Conservation (phyloP, 2,113 vertebrate genomes). For the Spea multiplicata region DNA sequence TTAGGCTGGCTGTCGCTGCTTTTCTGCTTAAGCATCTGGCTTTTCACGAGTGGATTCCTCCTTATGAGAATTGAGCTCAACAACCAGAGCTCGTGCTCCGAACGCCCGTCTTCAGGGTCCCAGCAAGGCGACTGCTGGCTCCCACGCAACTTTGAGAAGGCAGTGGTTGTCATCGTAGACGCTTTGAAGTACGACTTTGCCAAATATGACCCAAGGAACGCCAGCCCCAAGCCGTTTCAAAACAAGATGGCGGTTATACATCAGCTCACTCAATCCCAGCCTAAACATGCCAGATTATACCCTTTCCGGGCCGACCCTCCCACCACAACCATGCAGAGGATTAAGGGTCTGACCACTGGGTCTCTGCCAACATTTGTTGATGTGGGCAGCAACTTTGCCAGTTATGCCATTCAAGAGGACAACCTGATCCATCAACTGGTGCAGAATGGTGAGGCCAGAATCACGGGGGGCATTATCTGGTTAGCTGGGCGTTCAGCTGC, state of each 20-base stretch:
- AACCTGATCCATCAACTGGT: constrained; percentile 88
- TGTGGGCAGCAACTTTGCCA: constrained; percentile 94
- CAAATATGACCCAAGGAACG: constrained; percentile 65
- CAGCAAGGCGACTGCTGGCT: constrained; percentile 74
- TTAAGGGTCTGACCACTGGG: constrained; percentile 91
- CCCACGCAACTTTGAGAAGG: constrained; percentile 72
- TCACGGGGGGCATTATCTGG: too few relatives aligned
- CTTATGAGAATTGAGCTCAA: constrained; percentile 86
- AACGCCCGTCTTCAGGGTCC: constrained; percentile 53
- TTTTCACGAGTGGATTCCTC: constrained; percentile 89
- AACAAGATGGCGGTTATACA: constrained; percentile 81
- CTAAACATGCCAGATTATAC: constrained; percentile 80
- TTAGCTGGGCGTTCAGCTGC: too few relatives aligned
- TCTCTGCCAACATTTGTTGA: constrained; percentile 91
- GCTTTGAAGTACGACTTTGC: constrained; percentile 89
- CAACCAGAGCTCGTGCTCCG: constrained; percentile 80
- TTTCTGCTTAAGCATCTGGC: constrained; percentile 79
- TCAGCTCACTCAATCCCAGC: constrained; percentile 62
- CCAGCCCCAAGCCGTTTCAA: constrained; percentile 72
- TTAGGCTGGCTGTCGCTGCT: constrained; percentile 78
- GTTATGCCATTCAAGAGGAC: constrained; percentile 86
- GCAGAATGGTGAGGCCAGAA: constrained; percentile 70
- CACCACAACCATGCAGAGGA: constrained; percentile 96
- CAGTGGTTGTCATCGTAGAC: constrained; percentile 82
- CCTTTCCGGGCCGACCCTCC: constrained; percentile 87